Percentiles rank a stretch among this genome's conserved stretches.
Conservation (phyloP, 2,888 invertebrate genomes). For the Sturmia bella region DNA sequence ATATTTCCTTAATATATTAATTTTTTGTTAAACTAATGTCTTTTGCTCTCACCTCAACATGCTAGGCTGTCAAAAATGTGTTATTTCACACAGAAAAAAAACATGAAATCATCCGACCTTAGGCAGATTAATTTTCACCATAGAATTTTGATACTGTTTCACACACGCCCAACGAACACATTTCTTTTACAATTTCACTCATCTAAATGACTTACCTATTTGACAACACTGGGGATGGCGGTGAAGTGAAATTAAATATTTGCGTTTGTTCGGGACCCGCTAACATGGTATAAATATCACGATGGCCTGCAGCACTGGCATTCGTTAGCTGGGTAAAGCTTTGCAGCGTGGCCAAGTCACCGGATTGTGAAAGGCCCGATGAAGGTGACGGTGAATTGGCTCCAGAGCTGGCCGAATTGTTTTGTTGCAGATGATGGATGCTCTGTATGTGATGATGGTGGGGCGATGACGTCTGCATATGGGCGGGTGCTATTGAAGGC, state of each 20-base stretch:
- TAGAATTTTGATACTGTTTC: too few species aligned
- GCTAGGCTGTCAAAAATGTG: too few species aligned
- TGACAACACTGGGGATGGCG: slow-evolving; percentile 77
- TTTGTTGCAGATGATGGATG: slow-evolving; percentile 73
- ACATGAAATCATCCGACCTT: too few species aligned
- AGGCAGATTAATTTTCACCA: too few species aligned
- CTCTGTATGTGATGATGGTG: slow-evolving; percentile 71
- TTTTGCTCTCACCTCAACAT: too few species aligned
- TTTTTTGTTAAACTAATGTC: too few species aligned
- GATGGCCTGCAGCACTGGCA: slow-evolving; percentile 74
- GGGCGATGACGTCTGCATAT: slow-evolving; percentile 64
- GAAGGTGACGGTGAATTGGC: slow-evolving; percentile 80
- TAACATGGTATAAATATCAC: slow-evolving; percentile 78
- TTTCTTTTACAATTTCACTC: too few species aligned
- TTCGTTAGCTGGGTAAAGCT: slow-evolving; percentile 81
- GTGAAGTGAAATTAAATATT: slow-evolving; percentile 75
- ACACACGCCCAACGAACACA: too few species aligned
- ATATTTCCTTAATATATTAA: too few species aligned
- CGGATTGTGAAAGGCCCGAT: slow-evolving; percentile 73
- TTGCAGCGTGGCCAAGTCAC: slow-evolving; percentile 76
- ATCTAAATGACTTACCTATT: slow-evolving; percentile 76
- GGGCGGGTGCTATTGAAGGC: slow-evolving; percentile 60
- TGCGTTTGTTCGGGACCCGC: slow-evolving; percentile 76
- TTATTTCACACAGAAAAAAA: too few species aligned
- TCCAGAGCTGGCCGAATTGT: slow-evolving; percentile 79